These are phyloP conservation scores for Leuciscus idus DNA, from an alignment of 2,113 vertebrate genomes.

Conservation along the genomic window DNA sequence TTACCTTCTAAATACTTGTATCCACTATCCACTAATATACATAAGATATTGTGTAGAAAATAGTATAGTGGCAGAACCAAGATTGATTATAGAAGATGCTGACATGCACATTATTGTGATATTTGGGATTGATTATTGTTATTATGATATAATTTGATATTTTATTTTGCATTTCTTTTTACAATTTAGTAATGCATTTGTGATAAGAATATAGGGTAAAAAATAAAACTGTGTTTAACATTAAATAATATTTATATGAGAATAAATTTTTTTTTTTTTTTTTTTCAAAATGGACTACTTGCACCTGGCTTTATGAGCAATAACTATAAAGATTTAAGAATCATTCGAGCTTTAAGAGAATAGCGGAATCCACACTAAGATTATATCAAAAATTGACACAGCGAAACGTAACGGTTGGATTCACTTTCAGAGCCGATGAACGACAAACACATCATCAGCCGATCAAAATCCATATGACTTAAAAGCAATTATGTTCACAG, in stretches of 20 bases:
- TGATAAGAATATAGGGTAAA: background rate
- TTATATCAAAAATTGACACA: background rate
- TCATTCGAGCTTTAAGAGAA: background rate
- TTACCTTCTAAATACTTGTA: background rate
- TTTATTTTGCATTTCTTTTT: no score
- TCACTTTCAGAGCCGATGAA: background rate
- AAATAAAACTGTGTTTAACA: background rate
- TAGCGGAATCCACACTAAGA: background rate
- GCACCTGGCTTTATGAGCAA: background rate
- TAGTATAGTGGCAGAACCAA: background rate
- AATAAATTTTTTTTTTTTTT: background rate
- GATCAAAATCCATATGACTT: no score
- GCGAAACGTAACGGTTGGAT: background rate
- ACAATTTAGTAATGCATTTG: background rate
- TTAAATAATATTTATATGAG: background rate
- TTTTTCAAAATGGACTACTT: background rate
- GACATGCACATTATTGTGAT: background rate
- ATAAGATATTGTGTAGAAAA: background rate
- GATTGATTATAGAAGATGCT: background rate
- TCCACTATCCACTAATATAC: background rate
- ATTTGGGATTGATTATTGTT: background rate
- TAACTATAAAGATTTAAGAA: background rate
- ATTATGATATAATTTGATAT: background rate
- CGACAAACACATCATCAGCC: no score
- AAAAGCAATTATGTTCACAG: background rate